Conservation (phyloP, 1,140 invertebrate species). For the Scaptomyza hsui region DNA sequence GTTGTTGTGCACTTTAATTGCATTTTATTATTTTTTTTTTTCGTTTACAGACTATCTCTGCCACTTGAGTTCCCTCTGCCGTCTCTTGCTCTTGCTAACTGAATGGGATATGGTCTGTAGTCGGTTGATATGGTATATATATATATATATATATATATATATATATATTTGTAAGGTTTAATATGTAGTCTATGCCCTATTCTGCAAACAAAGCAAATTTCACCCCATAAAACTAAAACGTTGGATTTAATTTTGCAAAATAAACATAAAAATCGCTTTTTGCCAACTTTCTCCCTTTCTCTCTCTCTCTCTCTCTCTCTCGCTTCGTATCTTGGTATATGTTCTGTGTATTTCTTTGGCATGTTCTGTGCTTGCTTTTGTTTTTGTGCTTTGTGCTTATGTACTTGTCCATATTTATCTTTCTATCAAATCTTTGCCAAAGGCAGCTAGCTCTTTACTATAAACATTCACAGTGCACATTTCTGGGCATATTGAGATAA, state of each 20-base stretch:
- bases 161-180: background rate
- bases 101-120: constrained; percentile 2
- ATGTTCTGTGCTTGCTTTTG: background rate
- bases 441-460: constrained; percentile 24
- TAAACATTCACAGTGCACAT: no score
- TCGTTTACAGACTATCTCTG: background rate
- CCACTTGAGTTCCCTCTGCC: background rate
- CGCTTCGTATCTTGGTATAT: background rate
- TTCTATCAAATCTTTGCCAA: constrained; percentile 38
- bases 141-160: background rate
- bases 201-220: constrained; percentile 79
- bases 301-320: background rate
- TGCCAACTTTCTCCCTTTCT: constrained; percentile 22
- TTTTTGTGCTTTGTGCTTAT: constrained; percentile 20
- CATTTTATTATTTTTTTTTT: background rate
- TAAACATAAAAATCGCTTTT: constrained; percentile 68
- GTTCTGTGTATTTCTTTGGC: constrained; percentile 1
- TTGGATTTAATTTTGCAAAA: constrained; percentile 82
- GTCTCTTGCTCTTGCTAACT: background rate
- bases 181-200: constrained; percentile 26
- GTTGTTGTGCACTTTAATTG: background rate
- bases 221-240: constrained; percentile 78
- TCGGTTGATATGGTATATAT: constrained; percentile 1
- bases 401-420: constrained; percentile 41
- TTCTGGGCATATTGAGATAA: constrained; percentile 9